Evolutionary conservation across 2,113 vertebrate species (phyloP).

Genomic region (Choloepus hoffmanni): DNA sequence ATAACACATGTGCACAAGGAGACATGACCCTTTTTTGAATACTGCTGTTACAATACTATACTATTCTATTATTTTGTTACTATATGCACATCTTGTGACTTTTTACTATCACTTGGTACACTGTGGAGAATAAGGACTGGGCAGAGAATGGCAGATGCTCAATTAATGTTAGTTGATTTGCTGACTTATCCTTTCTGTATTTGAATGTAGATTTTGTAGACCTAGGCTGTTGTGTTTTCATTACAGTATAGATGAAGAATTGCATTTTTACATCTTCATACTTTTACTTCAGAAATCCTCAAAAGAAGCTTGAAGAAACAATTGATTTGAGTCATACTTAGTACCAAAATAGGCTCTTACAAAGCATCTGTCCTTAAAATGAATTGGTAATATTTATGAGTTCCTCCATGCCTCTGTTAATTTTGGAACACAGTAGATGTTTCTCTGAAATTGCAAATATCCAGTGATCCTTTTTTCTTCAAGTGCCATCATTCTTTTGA

Average conservation of each 20-base stretch:
- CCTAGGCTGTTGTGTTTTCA: neutral
- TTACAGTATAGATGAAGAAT: neutral
- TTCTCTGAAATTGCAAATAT: neutral
- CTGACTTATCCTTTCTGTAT: neutral
- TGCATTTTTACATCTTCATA: constrained; percentile 30
- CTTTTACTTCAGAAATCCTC: neutral
- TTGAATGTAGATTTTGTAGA: constrained; percentile 40
- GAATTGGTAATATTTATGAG: neutral
- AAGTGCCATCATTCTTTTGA: constrained; percentile 27
- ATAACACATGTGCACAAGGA: neutral
- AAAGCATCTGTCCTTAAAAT: neutral
- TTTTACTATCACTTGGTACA: constrained; percentile 7
- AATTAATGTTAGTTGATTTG: neutral
- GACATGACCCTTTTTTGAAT: neutral
- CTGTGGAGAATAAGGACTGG: neutral
- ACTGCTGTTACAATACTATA: neutral
- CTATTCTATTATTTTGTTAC: constrained; percentile 8
- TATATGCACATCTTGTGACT: neutral
- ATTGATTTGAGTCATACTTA: neutral
- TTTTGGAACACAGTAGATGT: constrained; percentile 17
- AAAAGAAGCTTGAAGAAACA: constrained; percentile 8
- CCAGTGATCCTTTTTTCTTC: constrained; percentile 11
- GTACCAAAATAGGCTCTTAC: neutral
- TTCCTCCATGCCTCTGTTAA: neutral
- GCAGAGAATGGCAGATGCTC: neutral